A percentile compares a stretch with the other conserved stretches of the same genome.
These are phyloP conservation scores for Hirtodrosophila duncani DNA, from an alignment of 2,888 invertebrate species.

Conservation along the genomic window DNA sequence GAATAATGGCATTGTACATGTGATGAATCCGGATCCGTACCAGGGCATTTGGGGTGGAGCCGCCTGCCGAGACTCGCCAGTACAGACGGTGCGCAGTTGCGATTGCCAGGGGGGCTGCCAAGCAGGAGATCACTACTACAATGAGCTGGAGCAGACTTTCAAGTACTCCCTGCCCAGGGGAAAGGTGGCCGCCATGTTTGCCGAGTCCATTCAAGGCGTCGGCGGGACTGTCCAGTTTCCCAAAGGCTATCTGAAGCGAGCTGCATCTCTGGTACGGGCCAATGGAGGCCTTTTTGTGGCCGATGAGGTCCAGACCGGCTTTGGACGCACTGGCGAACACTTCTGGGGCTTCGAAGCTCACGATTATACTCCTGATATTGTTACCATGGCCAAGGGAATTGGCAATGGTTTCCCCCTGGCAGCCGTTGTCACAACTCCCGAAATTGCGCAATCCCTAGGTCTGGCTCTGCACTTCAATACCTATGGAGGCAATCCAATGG, in stretches of 20 bases:
- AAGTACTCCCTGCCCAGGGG: conserved; percentile 88
- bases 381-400: conserved; percentile 95
- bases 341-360: conserved; percentile 98
- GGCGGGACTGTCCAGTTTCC: conserved; percentile 96
- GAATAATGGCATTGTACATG: conserved; percentile 88
- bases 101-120: conserved; percentile 83
- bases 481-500: conserved; percentile 96
- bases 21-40: conserved; percentile 95
- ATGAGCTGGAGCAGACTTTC: conserved; percentile 85
- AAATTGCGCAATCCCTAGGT: conserved; percentile 88
- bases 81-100: conserved; percentile 85
- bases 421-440: conserved; percentile 94
- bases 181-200: conserved; percentile 92
- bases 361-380: conserved; percentile 92
- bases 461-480: conserved; percentile 94
- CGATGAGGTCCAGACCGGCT: conserved; percentile 98
- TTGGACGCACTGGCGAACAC: conserved; percentile 94
- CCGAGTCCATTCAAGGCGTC: conserved; percentile 97
- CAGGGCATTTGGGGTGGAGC: conserved; percentile 94
- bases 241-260: conserved; percentile 89
- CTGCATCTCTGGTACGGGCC: conserved; percentile 86
- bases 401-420: conserved; percentile 98
- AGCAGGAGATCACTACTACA: conserved; percentile 88
- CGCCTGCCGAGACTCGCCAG: conserved; percentile 91
- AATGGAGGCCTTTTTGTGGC: conserved; percentile 93